phyloP scores from a whole-genome alignment of 2,888 invertebrate species.

The Synanthedon andrenaeformis region DNA sequence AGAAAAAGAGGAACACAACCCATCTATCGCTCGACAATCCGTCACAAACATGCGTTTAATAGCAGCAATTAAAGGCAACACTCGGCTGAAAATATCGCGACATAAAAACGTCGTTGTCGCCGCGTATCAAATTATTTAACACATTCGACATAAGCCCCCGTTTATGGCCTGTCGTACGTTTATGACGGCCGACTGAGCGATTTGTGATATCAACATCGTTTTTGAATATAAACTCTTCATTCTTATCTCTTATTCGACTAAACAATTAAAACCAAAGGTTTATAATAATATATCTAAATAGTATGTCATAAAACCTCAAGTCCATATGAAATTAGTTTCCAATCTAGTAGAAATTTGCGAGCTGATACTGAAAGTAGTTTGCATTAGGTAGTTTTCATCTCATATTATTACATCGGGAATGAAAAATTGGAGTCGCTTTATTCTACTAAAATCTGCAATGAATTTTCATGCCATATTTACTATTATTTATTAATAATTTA shows the following conservation, averaged over 20 bases:
- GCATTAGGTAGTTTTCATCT: no score
- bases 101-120: slow-evolving; percentile 58
- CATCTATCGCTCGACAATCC: slow-evolving; percentile 52
- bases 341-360: no score
- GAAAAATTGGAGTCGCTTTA: no score
- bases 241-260: background rate
- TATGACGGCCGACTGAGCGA: slow-evolving; percentile 41
- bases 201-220: slow-evolving; percentile 35
- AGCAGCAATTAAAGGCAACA: slow-evolving; percentile 56
- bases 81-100: slow-evolving; percentile 56
- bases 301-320: no score
- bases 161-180: slow-evolving; percentile 53
- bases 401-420: no score
- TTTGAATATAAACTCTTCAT: slow-evolving; percentile 23
- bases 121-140: slow-evolving; percentile 64
- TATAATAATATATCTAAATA: no score
- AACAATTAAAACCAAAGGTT: no score
- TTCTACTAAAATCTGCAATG: no score
- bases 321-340: no score
- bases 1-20: slow-evolving; percentile 4
- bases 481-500: no score
- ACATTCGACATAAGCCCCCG: slow-evolving; percentile 36
- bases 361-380: no score
- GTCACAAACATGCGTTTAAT: slow-evolving; percentile 57
- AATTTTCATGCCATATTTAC: no score